These are phyloP conservation scores for Protonemura montana DNA, from an alignment of 2,888 invertebrate genomes.

Conservation along the genomic window DNA sequence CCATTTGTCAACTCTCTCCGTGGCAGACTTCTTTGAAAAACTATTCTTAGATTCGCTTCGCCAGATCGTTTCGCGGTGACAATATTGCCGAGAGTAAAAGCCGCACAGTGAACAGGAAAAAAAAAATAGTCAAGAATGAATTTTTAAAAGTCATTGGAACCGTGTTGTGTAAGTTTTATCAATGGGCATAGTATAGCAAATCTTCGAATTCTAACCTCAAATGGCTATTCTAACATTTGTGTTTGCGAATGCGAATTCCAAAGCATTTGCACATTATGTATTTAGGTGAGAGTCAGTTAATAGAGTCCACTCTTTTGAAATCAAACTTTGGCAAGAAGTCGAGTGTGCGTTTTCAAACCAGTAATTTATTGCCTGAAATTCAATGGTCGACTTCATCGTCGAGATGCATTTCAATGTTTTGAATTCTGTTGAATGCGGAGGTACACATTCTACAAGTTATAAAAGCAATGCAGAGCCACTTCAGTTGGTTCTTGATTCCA, in stretches of 20 bases:
- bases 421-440: too few species aligned
- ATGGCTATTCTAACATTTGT: conserved; percentile 32
- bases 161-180: conserved; percentile 16
- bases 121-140: conserved; percentile 14
- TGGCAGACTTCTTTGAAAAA: conserved; percentile 37
- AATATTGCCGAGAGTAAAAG: conserved; percentile 35
- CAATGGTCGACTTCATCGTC: background rate
- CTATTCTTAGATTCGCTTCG: background rate
- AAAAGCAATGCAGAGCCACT: background rate
- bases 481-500: background rate
- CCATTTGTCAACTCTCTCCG: conserved; percentile 44
- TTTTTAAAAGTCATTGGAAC: conserved; percentile 14
- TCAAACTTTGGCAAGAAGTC: conserved; percentile 9
- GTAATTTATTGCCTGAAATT: conserved; percentile 31
- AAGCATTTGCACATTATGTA: conserved; percentile 7
- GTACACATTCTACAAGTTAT: background rate
- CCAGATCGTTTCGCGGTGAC: conserved; percentile 34
- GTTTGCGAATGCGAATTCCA: conserved; percentile 27
- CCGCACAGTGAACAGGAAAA: conserved; percentile 5
- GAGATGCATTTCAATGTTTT: background rate
- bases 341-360: conserved; percentile 17
- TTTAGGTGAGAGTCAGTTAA: conserved; percentile 9
- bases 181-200: conserved; percentile 10
- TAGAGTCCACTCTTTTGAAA: conserved; percentile 28
- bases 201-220: conserved; percentile 34